Conservation (phyloP, 2,888 invertebrate species). For the Cyclophora punctaria region DNA sequence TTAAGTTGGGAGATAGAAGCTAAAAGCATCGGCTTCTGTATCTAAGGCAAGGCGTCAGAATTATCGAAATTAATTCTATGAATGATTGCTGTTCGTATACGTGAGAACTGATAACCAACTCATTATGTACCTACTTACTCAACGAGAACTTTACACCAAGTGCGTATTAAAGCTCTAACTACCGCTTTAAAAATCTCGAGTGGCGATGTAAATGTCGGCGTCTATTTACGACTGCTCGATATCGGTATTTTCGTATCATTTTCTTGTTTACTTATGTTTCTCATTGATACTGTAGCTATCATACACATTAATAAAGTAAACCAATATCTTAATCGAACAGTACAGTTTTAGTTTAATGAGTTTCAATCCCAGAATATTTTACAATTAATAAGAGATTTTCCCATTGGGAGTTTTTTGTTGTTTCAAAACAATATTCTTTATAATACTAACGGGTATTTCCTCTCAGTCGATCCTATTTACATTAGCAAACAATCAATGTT, state of each 20-base stretch:
- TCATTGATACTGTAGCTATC: constrained; percentile 34
- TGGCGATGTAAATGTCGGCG: constrained; percentile 28
- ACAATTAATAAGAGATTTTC: constrained; percentile 14
- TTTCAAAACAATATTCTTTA: constrained; percentile 24
- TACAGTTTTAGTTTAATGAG: constrained; percentile 42
- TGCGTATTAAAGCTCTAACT: neutral
- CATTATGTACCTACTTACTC: constrained; percentile 29
- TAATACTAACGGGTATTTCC: too few relatives aligned
- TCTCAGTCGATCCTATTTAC: too few relatives aligned
- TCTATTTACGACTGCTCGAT: constrained; percentile 32
- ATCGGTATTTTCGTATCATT: constrained; percentile 9
- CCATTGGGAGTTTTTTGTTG: constrained; percentile 4
- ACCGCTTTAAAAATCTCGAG: constrained; percentile 5
- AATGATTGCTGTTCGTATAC: constrained; percentile 52
- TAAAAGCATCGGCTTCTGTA: constrained; percentile 69
- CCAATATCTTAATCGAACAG: constrained; percentile 10
- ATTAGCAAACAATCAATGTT: neutral
- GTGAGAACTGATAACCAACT: constrained; percentile 40
- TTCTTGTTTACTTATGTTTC: constrained; percentile 22
- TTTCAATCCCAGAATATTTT: constrained; percentile 40
- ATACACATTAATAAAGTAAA: constrained; percentile 44
- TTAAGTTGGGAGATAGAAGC: constrained; percentile 52
- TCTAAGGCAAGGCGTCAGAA: constrained; percentile 55
- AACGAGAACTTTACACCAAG: constrained; percentile 14
- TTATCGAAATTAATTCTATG: constrained; percentile 68